Evolutionary conservation across 2,888 invertebrate species (phyloP).

Genomic region (Macrophya annulata): DNA sequence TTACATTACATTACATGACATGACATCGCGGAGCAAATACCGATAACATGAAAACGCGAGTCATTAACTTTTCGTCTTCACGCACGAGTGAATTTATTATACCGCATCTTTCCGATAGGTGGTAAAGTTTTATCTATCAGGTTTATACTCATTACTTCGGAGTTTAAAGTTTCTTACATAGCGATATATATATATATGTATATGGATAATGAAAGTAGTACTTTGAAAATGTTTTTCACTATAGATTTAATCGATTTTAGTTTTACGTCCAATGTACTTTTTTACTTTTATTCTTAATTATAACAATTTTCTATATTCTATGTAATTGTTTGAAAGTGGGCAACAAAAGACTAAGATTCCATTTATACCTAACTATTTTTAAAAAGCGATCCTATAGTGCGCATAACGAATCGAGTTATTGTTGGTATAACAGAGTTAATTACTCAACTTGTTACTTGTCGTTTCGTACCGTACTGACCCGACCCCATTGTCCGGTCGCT

Average conservation of each 20-base stretch:
- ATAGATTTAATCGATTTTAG: neutral
- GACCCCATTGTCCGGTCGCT: neutral
- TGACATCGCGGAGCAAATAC: neutral
- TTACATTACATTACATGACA: neutral
- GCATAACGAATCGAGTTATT: conserved; percentile 1
- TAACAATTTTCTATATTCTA: neutral
- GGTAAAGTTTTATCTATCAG: conserved; percentile 17
- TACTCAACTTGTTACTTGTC: conserved; percentile 33
- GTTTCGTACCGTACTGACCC: neutral
- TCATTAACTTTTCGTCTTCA: conserved; percentile 11
- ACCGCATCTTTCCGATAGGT: neutral
- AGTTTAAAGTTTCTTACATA: too few species aligned
- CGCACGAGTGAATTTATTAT: neutral
- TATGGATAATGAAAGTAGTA: neutral
- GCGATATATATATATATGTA: neutral
- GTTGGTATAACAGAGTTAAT: conserved; percentile 11
- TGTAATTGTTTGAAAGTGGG: neutral
- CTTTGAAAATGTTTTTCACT: neutral
- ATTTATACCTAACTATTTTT: neutral
- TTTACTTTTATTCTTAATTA: neutral
- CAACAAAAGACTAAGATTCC: neutral
- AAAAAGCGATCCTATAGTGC: neutral
- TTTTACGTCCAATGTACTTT: neutral
- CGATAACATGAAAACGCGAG: neutral
- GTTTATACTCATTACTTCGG: neutral